Evolutionary conservation across 1,140 invertebrate species (phyloP).

Genomic region (Drosophila tropicalis): DNA sequence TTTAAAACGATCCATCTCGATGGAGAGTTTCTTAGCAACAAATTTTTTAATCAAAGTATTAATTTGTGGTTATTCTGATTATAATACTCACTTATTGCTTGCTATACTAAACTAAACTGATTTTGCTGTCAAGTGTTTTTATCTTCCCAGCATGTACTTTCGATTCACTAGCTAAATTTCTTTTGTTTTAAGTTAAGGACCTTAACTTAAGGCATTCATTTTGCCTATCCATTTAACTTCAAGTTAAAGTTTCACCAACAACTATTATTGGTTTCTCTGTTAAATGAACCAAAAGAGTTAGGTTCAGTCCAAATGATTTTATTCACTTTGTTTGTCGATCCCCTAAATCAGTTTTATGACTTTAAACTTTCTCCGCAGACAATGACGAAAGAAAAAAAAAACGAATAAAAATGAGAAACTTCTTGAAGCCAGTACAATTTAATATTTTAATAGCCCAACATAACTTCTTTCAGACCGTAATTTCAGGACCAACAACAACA

Average conservation of each 20-base stretch:
- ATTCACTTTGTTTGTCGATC: constrained; percentile 5
- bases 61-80: too few relatives aligned
- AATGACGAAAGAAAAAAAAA: neutral
- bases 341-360: constrained; percentile 16
- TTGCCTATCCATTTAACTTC: neutral
- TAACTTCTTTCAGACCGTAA: constrained; percentile 35
- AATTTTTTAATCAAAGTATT: too few relatives aligned
- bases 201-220: too few relatives aligned
- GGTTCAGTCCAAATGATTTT: neutral
- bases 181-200: too few relatives aligned
- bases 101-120: too few relatives aligned
- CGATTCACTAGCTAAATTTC: neutral
- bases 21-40: too few relatives aligned
- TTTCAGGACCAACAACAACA: constrained; percentile 3
- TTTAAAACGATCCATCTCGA: too few relatives aligned
- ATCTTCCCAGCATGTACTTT: neutral
- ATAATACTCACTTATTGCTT: too few relatives aligned
- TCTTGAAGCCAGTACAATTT: constrained; percentile 44
- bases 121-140: too few relatives aligned
- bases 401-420: constrained; percentile 1
- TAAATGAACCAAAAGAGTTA: constrained; percentile 2
- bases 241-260: neutral
- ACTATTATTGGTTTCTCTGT: neutral
- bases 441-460: constrained; percentile 57
- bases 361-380: constrained; percentile 9